Evolutionary conservation across 2,888 invertebrate genomes (phyloP).

Genomic region (Actias luna): DNA sequence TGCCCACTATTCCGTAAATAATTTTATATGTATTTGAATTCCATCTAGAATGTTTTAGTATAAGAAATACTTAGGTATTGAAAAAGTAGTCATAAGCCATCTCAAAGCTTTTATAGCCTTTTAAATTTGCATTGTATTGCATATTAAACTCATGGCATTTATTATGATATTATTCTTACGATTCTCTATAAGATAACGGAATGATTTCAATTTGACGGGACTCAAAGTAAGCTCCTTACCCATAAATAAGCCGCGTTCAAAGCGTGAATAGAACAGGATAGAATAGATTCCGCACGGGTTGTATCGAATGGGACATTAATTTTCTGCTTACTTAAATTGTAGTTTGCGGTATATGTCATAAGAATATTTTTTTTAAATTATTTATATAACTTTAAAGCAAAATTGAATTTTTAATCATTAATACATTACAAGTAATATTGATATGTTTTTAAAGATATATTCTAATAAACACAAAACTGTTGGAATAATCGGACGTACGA

Average conservation of each 20-base stretch:
- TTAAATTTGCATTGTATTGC: not conserved
- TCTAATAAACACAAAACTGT: no score
- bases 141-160: not conserved
- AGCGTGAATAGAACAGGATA: constrained; percentile 52
- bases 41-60: no score
- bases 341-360: constrained; percentile 10
- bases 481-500: no score
- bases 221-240: constrained; percentile 42
- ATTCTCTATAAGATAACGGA: constrained; percentile 1
- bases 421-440: no score
- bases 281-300: constrained; percentile 53
- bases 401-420: not conserved
- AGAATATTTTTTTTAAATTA: not conserved
- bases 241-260: constrained; percentile 51
- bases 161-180: not conserved
- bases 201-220: constrained; percentile 25
- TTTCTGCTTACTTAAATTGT: constrained; percentile 61
- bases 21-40: no score
- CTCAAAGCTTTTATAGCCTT: no score
- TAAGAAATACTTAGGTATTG: no score
- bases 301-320: constrained; percentile 64
- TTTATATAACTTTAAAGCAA: not conserved
- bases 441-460: no score
- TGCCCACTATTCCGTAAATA: no score
- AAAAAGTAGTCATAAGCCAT: no score